These are phyloP conservation scores for Stichodactyla helianthus DNA, from an alignment of 64 coral and sea anemone genomes.

Conservation along the genomic window DNA sequence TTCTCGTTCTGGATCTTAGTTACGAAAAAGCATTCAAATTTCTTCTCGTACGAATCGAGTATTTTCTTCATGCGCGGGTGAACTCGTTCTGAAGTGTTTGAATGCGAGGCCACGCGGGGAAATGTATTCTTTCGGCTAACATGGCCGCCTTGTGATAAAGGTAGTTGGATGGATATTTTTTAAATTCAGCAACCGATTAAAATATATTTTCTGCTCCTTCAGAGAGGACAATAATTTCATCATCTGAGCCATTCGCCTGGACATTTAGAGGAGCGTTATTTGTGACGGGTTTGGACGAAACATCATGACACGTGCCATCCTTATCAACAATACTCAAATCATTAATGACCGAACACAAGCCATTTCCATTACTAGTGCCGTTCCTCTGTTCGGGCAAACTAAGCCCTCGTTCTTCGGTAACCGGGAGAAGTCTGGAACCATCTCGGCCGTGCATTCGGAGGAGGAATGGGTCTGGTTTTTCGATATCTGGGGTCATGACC, in stretches of 20 bases:
- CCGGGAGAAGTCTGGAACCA: conserved; percentile 16
- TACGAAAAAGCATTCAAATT: too few relatives aligned
- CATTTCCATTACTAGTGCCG: conserved; percentile 13
- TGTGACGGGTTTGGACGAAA: background rate
- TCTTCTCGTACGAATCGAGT: too few relatives aligned
- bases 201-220: conserved; percentile 88
- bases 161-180: too few relatives aligned
- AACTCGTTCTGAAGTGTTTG: too few relatives aligned
- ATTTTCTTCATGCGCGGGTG: too few relatives aligned
- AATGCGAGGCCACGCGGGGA: too few relatives aligned
- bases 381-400: background rate
- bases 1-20: too few relatives aligned
- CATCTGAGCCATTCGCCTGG: conserved; percentile 48
- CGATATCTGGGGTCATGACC: conserved; percentile 70
- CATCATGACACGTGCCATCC: background rate
- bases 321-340: conserved; percentile 54
- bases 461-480: conserved; percentile 57
- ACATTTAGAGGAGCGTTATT: conserved; percentile 57
- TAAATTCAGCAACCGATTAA: background rate
- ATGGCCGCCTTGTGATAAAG: too few relatives aligned
- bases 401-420: conserved; percentile 15
- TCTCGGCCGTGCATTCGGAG: conserved; percentile 13
- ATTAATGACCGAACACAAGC: conserved; percentile 20
- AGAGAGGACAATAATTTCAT: conserved; percentile 83
- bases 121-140: too few relatives aligned